Percentiles rank a stretch among this genome's conserved stretches.
Evolutionary conservation across 2,888 invertebrate genomes (phyloP).

Genomic region (Argyresthia goedartella): DNA sequence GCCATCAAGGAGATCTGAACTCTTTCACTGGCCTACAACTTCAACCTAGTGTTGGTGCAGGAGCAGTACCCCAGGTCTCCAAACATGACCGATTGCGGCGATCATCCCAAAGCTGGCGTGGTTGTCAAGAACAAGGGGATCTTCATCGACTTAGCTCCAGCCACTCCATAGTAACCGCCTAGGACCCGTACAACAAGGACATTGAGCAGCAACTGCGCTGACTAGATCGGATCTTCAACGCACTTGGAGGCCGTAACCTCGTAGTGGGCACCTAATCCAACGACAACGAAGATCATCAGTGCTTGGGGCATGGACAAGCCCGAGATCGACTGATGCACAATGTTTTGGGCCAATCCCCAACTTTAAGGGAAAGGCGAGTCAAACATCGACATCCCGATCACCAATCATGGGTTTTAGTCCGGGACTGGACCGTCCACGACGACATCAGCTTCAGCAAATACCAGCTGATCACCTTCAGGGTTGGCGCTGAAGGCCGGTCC

Average conservation of each 20-base stretch:
- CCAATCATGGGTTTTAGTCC: background rate
- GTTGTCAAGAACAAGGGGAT: conserved; percentile 11
- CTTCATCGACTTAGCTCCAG: conserved; percentile 11
- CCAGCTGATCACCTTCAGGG: background rate
- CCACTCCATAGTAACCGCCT: conserved; percentile 15
- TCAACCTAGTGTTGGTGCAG: conserved; percentile 18
- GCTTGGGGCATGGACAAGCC: background rate
- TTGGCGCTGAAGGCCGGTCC: background rate
- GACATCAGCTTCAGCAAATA: background rate
- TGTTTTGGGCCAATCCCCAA: background rate
- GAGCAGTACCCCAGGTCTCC: conserved; percentile 20
- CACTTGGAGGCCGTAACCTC: background rate
- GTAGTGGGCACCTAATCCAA: conserved; percentile 3
- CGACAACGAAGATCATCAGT: background rate
- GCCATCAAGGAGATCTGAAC: conserved; percentile 15
- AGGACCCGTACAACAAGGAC: conserved; percentile 15
- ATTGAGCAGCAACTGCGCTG: conserved; percentile 9
- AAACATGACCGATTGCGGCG: background rate
- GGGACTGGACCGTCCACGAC: background rate
- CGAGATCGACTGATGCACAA: background rate
- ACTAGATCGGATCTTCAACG: background rate
- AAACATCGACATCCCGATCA: background rate
- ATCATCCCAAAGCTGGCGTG: conserved; percentile 9
- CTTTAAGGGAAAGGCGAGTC: background rate
- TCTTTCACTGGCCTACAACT: conserved; percentile 5